Evolutionary conservation across 2,113 vertebrate genomes (phyloP), one percentile per base, ranked within the genome.

Genomic region (Sylvicapra grimmia): DNA sequence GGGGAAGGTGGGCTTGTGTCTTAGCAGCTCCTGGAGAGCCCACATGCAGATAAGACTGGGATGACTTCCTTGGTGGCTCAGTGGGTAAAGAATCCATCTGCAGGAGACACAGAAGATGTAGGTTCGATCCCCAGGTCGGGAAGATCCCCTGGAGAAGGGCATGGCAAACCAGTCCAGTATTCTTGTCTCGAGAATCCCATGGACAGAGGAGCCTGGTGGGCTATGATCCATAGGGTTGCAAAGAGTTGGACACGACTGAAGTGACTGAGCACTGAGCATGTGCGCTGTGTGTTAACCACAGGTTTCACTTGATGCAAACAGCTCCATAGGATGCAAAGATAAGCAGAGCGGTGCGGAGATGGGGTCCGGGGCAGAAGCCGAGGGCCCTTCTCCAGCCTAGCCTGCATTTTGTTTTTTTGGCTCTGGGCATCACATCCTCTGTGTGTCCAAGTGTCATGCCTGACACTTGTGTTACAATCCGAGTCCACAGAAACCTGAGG

Each of bases 261-360:
- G n/a, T 75, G 68, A 75, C 36, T 23, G 19, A 40, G 36, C 36
- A 75, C 68, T 40, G 19, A 75, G 36, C 68, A 75, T 2, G 2
- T 13, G n/a, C 0, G 0, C 2, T 13, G 6, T 1, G 0, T 1
- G 1, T 27, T n/a, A 8, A 51, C 54, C 18, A 5, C 3, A 13
- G 54, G 54, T 10, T 31, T n/a, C 54, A 4, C 23, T 1, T 1
- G 47, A 51, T 25, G 4, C 21, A 12, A 3, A 12, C 7, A 0
- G 6, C 16, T 79, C 82, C 23, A 1, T 1, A 15, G 49, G 59
- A 36, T 47, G 27, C 36, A 7, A 1, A 5, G 8, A 3, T 1
- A 6, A 6, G 79, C 23, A 1, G 16, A 14, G 85, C 0, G 58
- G 36, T 31, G n/a, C 0, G 2, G 61, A 6, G 29, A 19, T 9